Percentiles rank a stretch among this genome's conserved stretches.
These are phyloP conservation scores for Entosphenus tridentatus DNA, from an alignment of 2,113 vertebrate genomes.

Conservation along the genomic window DNA sequence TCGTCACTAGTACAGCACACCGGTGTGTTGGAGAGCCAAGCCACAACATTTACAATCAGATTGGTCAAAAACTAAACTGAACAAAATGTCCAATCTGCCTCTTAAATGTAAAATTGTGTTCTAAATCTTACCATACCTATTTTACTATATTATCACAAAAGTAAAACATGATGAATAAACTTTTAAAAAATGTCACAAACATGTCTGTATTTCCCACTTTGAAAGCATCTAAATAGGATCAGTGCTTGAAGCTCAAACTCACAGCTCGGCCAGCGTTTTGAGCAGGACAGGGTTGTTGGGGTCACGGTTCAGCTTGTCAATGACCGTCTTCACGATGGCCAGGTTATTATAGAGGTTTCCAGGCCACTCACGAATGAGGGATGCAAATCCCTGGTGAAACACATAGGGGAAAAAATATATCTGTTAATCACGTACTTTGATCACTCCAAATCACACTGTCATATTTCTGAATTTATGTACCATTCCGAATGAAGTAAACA, in stretches of 20 bases:
- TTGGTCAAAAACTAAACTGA: too few species aligned
- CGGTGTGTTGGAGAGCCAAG: too few species aligned
- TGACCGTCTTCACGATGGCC: conserved; percentile 68
- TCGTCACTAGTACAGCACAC: too few species aligned
- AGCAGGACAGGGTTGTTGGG: conserved; percentile 56
- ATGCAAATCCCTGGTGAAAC: conserved; percentile 57
- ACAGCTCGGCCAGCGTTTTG: conserved; percentile 75
- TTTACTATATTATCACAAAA: too few species aligned
- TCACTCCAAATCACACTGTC: neutral
- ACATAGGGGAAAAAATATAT: neutral
- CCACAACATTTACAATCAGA: too few species aligned
- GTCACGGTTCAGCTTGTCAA: conserved; percentile 61
- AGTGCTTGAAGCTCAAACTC: conserved; percentile 17
- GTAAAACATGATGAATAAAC: too few species aligned
- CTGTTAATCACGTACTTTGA: neutral
- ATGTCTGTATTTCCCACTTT: too few species aligned
- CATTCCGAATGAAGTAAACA: neutral
- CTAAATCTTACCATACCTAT: too few species aligned
- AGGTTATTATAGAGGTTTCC: conserved; percentile 91
- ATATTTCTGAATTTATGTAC: neutral
- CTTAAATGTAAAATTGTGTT: too few species aligned
- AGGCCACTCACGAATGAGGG: conserved; percentile 73
- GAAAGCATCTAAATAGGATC: too few species aligned
- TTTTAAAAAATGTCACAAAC: too few species aligned
- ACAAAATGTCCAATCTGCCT: too few species aligned